Conservation (phyloP, 1,140 invertebrate genomes). For the Drosophila micromelanica region DNA sequence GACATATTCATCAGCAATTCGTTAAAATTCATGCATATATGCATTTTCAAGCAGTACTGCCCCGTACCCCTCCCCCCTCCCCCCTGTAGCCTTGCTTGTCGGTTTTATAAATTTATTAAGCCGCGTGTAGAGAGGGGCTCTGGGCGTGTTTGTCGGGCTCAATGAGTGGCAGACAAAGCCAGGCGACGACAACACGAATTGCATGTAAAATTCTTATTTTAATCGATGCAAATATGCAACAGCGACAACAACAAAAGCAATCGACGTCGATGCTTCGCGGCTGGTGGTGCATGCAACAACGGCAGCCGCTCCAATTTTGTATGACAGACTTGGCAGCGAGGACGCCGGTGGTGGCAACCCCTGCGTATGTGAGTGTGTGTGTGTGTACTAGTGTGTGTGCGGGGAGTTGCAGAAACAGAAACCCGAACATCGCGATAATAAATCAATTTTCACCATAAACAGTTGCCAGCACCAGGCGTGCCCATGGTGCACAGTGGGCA, state of each 20-base stretch:
- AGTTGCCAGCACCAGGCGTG: conserved; percentile 51
- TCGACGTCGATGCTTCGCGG: conserved; percentile 22
- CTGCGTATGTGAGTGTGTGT: conserved; percentile 2
- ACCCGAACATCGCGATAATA: conserved; percentile 78
- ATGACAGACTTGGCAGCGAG: conserved; percentile 50
- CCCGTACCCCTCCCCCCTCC: neutral
- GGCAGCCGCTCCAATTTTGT: conserved; percentile 52
- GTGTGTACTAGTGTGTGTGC: conserved; percentile 13
- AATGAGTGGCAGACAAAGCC: conserved; percentile 71
- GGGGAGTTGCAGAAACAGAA: conserved; percentile 45
- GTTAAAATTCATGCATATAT: conserved; percentile 83
- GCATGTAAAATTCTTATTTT: conserved; percentile 83
- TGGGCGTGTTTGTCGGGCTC: conserved; percentile 18
- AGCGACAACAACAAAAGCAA: conserved; percentile 45
- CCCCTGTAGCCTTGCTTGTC: conserved; percentile 39
- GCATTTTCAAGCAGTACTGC: conserved; percentile 65
- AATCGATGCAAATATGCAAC: conserved; percentile 81
- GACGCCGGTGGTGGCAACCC: conserved; percentile 12
- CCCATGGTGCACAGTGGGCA: conserved; percentile 31
- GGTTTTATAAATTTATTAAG: conserved; percentile 82
- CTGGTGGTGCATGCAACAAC: conserved; percentile 65
- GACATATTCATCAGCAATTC: conserved; percentile 84
- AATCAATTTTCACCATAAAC: conserved; percentile 83
- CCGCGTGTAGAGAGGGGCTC: conserved; percentile 22
- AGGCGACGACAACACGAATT: conserved; percentile 80